Base-by-base conservation (phyloP, 2,888 invertebrate species). In the Euspilapteryx auroguttella region DNA sequence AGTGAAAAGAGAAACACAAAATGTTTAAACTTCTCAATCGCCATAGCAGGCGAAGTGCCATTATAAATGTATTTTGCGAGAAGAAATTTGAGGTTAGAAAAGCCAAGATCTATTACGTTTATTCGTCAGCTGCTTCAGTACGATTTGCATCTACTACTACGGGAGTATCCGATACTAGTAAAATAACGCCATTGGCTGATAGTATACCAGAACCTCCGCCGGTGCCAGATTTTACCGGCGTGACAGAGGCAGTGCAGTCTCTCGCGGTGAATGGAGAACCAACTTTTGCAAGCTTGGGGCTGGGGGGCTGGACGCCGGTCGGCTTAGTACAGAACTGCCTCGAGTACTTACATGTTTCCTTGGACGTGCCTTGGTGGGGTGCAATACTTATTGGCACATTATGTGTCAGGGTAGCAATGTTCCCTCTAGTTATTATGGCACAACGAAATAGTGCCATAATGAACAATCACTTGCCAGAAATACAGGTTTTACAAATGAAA, bases 351-450 rank as follows among this genome's bases (percentile, higher is more conserved):
- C 97, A 98, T 51, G 80, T 89, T n/a, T 63, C 78, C 0, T 58
- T 81, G 8, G 91, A 87, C 40, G 37, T 97, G 8, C 97, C 97
- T 1, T 98, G 98, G 98, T 98, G 96, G 94, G 84, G 79, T 21
- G 77, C 90, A 8, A 94, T 97, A 41, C 76, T 86, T 2, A 63
- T 87, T 30, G 89, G 88, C n/a, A 96, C 96, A 1, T 33, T 89
- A 2, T 57, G 82, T 15, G 82, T 95, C 1, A 81, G 97, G 44
- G 47, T 84, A 1, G 40, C 81, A 1, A 77, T 96, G 54, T 93
- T 97, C 43, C 96, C 96, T 0, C 56, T 97, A 30, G 89, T 95
- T 0, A 80, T 98, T 29, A 58, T 86, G 44, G 73, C 89, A 0
- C 95, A 95, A 63, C 81, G 83, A 40, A 89, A 89, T 58, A 79